These are phyloP conservation scores for Crotalus viridis DNA, from an alignment of 2,113 vertebrate species.

Conservation along the genomic window DNA sequence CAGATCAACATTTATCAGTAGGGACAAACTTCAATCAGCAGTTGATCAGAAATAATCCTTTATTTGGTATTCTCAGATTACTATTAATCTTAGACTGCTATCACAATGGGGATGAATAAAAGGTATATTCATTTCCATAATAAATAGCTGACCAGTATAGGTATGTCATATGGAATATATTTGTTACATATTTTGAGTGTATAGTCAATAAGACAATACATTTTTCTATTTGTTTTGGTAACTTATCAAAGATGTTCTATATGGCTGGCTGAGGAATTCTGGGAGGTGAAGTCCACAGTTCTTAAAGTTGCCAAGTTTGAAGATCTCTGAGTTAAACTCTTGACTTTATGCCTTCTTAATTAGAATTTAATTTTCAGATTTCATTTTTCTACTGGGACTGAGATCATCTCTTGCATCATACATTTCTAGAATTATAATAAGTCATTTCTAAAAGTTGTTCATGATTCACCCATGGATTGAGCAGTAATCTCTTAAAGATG, in stretches of 20 bases:
- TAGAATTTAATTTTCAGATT: neutral
- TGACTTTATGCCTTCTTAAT: neutral
- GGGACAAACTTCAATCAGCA: neutral
- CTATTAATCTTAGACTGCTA: neutral
- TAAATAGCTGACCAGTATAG: neutral
- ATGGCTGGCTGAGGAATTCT: no score
- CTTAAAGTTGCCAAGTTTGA: no score
- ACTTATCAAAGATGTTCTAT: neutral
- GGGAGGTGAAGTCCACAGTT: no score
- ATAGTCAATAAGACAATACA: neutral
- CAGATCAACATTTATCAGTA: neutral
- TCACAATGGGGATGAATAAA: neutral
- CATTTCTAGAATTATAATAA: neutral
- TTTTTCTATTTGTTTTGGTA: neutral
- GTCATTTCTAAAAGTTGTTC: neutral
- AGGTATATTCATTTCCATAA: neutral
- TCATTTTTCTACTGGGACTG: neutral
- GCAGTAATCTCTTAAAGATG: neutral
- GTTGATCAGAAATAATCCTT: neutral
- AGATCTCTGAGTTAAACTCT: neutral
- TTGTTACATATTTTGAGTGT: neutral
- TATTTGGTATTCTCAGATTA: neutral
- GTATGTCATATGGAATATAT: neutral
- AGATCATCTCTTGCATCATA: neutral
- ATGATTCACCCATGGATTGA: neutral